Conservation (phyloP, 2,888 invertebrate genomes). For the Sinelater perroti region DNA sequence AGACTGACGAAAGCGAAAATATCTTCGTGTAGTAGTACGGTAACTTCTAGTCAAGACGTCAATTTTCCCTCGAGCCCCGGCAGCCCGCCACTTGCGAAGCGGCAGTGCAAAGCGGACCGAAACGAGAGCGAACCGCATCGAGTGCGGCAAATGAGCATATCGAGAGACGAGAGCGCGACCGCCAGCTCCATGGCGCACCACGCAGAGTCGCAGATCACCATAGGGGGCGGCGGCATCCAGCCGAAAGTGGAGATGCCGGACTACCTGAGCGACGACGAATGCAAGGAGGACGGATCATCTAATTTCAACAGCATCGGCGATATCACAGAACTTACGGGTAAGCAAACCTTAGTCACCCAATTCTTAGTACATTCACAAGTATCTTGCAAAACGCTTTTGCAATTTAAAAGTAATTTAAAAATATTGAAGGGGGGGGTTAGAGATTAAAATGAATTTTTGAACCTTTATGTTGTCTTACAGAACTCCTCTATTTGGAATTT, state of each 20-base stretch:
- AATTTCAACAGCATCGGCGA: conserved; percentile 51
- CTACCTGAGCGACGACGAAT: conserved; percentile 73
- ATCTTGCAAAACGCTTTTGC: too few relatives aligned
- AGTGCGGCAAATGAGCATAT: conserved; percentile 40
- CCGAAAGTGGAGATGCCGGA: conserved; percentile 64
- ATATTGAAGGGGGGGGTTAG: too few relatives aligned
- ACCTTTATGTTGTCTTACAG: too few relatives aligned
- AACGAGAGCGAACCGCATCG: conserved; percentile 48
- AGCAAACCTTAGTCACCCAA: too few relatives aligned
- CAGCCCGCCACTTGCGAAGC: conserved; percentile 51
- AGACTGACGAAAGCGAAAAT: conserved; percentile 45
- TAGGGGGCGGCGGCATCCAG: conserved; percentile 18
- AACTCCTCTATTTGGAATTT: too few relatives aligned
- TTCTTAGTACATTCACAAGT: too few relatives aligned
- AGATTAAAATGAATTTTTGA: too few relatives aligned
- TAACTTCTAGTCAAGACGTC: conserved; percentile 59
- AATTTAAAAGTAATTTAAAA: too few relatives aligned
- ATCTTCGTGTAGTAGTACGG: conserved; percentile 54
- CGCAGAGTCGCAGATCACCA: conserved; percentile 42
- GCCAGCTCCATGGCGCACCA: conserved; percentile 55
- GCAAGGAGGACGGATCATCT: conserved; percentile 46
- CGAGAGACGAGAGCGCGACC: conserved; percentile 46
- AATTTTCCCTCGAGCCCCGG: conserved; percentile 45
- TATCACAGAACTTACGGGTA: conserved; percentile 52
- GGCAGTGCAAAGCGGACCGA: conserved; percentile 51